phyloP scores from a whole-genome alignment of 2,113 vertebrate genomes.

The Indri indri region DNA sequence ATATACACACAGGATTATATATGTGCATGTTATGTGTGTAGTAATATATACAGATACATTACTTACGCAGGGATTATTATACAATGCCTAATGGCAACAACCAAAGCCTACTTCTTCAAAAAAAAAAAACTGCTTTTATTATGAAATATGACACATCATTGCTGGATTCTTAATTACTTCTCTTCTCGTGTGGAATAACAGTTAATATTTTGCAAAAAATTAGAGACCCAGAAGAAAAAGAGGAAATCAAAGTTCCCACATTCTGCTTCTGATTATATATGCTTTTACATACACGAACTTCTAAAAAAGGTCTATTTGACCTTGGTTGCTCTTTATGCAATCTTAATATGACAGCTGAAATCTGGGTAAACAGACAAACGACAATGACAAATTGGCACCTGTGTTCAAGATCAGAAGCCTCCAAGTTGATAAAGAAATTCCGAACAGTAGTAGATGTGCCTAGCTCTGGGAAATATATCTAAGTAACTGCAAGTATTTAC shows the following conservation, averaged over 20 bases:
- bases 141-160: not conserved
- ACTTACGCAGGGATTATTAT: not conserved
- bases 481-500: not conserved
- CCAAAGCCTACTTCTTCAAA: not conserved
- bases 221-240: not conserved
- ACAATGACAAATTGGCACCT: not conserved
- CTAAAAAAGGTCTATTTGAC: slow-evolving; percentile 2
- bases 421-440: not conserved
- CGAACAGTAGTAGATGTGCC: not conserved
- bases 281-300: not conserved
- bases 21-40: not conserved
- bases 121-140: not conserved
- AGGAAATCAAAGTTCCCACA: not conserved
- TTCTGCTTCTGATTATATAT: not conserved
- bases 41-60: not conserved
- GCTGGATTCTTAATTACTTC: not conserved
- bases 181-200: not conserved
- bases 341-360: slow-evolving; percentile 1
- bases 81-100: not conserved
- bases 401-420: not conserved
- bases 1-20: not conserved
- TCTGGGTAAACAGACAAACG: not conserved
- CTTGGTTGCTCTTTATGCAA: not conserved
- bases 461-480: not conserved
- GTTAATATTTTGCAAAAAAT: slow-evolving; percentile 25